These are phyloP conservation scores for Sclerurus mexicanus DNA, from an alignment of 2,113 vertebrate genomes.

Conservation along the genomic window DNA sequence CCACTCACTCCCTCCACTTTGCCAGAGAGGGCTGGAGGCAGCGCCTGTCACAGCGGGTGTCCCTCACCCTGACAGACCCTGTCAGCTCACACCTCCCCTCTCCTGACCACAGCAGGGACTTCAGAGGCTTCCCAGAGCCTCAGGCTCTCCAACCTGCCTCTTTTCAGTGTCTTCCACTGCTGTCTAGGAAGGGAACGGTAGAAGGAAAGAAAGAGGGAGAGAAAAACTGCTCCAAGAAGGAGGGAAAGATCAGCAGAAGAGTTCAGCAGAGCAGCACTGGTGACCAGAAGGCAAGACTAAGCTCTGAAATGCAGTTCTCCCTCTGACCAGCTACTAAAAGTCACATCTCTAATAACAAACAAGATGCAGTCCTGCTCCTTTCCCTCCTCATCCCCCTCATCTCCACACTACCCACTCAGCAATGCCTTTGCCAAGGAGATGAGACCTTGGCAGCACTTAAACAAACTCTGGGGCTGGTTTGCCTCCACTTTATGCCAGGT, in stretches of 20 bases:
- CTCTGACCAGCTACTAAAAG: neutral
- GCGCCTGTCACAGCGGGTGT: neutral
- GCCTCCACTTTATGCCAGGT: neutral
- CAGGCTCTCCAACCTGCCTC: neutral
- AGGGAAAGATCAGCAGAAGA: neutral
- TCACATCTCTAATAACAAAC: too few species aligned
- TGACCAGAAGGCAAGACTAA: neutral
- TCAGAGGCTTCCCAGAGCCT: neutral
- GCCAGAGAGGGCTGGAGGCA: neutral
- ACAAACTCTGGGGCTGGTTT: neutral
- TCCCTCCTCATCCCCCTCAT: neutral
- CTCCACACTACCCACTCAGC: neutral
- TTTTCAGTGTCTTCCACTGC: neutral
- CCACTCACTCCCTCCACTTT: neutral
- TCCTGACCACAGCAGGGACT: neutral
- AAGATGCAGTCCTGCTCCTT: too few species aligned
- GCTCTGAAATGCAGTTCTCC: neutral
- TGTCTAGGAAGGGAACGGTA: neutral
- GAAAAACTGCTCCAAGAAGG: neutral
- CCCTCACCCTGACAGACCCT: neutral
- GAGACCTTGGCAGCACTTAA: fast-evolving
- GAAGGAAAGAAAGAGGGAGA: neutral
- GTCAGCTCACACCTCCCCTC: neutral
- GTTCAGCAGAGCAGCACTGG: neutral
- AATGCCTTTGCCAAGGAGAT: neutral